Base-by-base conservation (phyloP, 2,888 invertebrate genomes). In the Drosophila falleni region DNA sequence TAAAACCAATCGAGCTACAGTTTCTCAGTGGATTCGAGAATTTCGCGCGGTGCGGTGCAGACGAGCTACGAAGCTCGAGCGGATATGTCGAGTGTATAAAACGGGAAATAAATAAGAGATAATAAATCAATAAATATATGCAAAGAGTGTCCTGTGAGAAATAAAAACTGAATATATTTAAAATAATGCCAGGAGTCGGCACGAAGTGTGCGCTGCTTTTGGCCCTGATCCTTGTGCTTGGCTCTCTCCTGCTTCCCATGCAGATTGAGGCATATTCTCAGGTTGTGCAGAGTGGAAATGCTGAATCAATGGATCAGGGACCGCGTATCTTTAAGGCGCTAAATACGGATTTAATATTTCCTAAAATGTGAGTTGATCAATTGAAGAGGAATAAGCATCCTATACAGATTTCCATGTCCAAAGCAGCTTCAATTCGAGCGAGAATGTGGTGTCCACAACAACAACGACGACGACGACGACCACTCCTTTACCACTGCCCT, bases 301-400 rank as follows among this genome's bases (percentile, higher is more conserved):
- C 60, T 26, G 63, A 66, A 5, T 67, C 41, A 0, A 33, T 54
- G 16, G 69, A 76, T 3, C 82, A 87, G 55, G 90, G 90, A 53
- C 92, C 92, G 3, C 90, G 91, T 58, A 90, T 92, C 2, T 92
- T 78, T 49, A 92, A 91, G 70, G 90, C 92, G 1, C 62, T 92
- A 0, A 91, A 92, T 73, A 87, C 91, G 78, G 92, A 92, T 84
- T 80, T 92, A 70, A 88, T 92, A 69, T 91, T 88, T 75, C 92
- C 92, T 0, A 90, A 87, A 80, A 87, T 81, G 92, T 92, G 87
- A 87, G 90, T 89, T 44, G 44, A 31, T 33, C 6, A 50, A 13
- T 9, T 9, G 8, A 33, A n/a, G 31, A 1, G 6, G 2, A 19
- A 16, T 6, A 2, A 15, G 15, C 26, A 6, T 6, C 16, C 26